Conservation (phyloP, 1,140 invertebrate genomes). For the Cherax destructor region DNA sequence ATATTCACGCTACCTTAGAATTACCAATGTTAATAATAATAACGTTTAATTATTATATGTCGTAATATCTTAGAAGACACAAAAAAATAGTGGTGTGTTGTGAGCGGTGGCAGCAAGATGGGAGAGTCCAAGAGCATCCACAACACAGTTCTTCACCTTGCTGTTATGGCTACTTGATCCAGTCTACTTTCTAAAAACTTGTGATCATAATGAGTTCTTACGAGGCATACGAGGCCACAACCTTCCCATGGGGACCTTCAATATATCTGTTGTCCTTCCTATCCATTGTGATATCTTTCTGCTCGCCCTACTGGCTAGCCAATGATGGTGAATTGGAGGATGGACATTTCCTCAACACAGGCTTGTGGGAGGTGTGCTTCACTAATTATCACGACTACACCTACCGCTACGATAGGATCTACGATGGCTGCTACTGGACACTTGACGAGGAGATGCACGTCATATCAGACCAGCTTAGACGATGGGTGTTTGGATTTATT, state of each 20-base stretch:
- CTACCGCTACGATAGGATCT: slow-evolving; percentile 87
- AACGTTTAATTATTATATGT: background rate
- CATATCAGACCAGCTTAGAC: slow-evolving; percentile 74
- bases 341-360: slow-evolving; percentile 90
- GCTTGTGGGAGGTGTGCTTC: slow-evolving; percentile 96
- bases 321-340: slow-evolving; percentile 87
- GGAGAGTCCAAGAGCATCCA: background rate
- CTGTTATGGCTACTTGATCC: background rate
- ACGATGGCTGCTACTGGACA: slow-evolving; percentile 92
- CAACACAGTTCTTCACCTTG: background rate
- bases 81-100: background rate
- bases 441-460: slow-evolving; percentile 96
- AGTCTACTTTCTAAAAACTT: background rate
- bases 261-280: slow-evolving; percentile 81
- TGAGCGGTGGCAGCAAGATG: background rate
- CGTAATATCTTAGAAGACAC: background rate
- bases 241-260: slow-evolving; percentile 64
- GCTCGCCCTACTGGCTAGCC: slow-evolving; percentile 94
- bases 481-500: slow-evolving; percentile 84
- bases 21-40: background rate
- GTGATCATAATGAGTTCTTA: slow-evolving; percentile 52
- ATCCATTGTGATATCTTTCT: slow-evolving; percentile 90
- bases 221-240: slow-evolving; percentile 66
- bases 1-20: background rate
- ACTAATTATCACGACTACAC: slow-evolving; percentile 86